These are phyloP conservation scores for Mungos mungo DNA, from an alignment of 2,113 vertebrate species.

Conservation along the genomic window DNA sequence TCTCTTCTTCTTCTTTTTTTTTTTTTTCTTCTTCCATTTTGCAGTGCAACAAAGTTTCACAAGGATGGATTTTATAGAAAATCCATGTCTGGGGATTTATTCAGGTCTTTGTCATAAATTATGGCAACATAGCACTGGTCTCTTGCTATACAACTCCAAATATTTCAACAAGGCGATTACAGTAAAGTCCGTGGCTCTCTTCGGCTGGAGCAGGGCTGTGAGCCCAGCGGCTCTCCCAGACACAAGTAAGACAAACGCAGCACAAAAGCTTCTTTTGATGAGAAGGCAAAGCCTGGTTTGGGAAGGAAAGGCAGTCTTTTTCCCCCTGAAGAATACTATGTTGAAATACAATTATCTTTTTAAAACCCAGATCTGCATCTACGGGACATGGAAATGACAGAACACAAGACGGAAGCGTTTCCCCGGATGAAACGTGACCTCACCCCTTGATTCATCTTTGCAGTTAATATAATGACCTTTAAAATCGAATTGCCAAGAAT, in stretches of 20 bases:
- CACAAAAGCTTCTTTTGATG: constrained; percentile 3
- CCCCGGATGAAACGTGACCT: constrained; percentile 61
- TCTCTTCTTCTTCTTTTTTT: neutral
- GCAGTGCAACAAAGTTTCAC: constrained; percentile 60
- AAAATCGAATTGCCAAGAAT: constrained; percentile 49
- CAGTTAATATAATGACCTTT: constrained; percentile 72
- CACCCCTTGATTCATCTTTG: constrained; percentile 49
- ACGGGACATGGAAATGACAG: neutral
- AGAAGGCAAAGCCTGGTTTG: neutral
- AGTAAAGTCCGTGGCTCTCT: neutral
- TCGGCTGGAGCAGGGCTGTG: neutral
- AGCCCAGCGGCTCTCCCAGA: neutral
- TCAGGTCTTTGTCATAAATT: constrained; percentile 61
- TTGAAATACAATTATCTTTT: constrained; percentile 55
- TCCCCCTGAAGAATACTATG: neutral
- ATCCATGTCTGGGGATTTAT: constrained; percentile 72
- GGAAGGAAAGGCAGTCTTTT: neutral
- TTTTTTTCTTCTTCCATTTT: constrained; percentile 22
- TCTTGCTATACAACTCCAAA: constrained; percentile 24
- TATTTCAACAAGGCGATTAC: constrained; percentile 50
- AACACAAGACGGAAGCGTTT: neutral
- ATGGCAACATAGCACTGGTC: constrained; percentile 45
- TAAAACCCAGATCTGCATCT: constrained; percentile 57
- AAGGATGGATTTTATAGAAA: constrained; percentile 75
- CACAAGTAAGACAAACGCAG: accelerated